phyloP scores from a whole-genome alignment of 2,888 invertebrate species.

The Megastigmus dorsalis region DNA sequence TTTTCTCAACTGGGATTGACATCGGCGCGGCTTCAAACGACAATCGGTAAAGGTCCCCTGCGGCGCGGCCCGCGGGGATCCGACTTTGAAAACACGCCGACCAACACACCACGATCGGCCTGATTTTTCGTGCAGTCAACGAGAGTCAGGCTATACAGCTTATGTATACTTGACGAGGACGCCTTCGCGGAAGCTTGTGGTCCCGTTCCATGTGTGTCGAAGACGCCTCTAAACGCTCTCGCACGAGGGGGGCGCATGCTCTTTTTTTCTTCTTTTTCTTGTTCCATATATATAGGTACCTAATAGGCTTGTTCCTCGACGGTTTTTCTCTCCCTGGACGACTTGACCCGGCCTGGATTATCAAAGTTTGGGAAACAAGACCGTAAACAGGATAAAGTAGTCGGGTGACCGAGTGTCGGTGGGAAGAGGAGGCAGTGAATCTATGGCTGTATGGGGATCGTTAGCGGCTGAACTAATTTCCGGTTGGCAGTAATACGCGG shows the following conservation, averaged over 20 bases:
- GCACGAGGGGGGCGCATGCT: constrained; percentile 30
- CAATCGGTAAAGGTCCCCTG: constrained; percentile 60
- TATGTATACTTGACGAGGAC: no score
- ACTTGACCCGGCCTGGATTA: constrained; percentile 20
- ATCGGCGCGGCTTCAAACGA: constrained; percentile 68
- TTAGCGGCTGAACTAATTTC: constrained; percentile 11
- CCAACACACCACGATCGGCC: constrained; percentile 16
- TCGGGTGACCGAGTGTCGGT: background rate
- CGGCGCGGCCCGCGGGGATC: no score
- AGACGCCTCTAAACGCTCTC: constrained; percentile 33
- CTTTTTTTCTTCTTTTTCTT: background rate
- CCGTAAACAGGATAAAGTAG: constrained; percentile 24
- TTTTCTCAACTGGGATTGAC: constrained; percentile 65
- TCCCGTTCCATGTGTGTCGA: background rate
- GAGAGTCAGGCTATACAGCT: no score
- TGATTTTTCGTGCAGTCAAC: constrained; percentile 31
- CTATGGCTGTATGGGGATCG: background rate
- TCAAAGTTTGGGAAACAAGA: constrained; percentile 37
- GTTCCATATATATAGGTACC: no score
- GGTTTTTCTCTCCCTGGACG: background rate
- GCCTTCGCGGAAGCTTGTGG: constrained; percentile 62
- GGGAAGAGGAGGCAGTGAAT: background rate
- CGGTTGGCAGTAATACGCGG: no score
- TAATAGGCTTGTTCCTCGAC: no score
- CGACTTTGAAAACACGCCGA: constrained; percentile 61